A percentile compares a stretch with the other conserved stretches of the same genome.
Conservation (phyloP, 2,797 vertebrate species). For the Fratercula arctica region DNA sequence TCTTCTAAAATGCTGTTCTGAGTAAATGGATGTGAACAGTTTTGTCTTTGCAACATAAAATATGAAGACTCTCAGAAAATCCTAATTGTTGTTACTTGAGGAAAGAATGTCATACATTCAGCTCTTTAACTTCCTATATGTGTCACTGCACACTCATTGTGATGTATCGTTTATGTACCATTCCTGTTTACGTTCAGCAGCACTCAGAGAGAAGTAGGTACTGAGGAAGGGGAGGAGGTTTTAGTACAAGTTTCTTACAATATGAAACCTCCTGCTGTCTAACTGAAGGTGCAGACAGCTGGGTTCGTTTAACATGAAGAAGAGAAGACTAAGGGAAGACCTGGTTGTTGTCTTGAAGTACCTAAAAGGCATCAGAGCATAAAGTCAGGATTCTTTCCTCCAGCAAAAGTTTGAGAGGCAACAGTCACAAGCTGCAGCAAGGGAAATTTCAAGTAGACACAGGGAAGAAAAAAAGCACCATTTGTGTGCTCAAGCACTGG, state of each 20-base stretch:
- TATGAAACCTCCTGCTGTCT: neutral
- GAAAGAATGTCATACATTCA: neutral
- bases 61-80: neutral
- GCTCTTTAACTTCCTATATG: neutral
- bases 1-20: neutral
- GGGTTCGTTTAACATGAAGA: neutral
- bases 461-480: neutral
- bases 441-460: neutral
- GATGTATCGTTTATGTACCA: neutral
- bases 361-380: neutral
- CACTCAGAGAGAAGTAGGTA: neutral
- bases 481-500: neutral
- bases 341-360: neutral
- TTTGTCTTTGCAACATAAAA: neutral
- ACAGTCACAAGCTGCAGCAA: neutral
- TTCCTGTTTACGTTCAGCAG: neutral
- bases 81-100: neutral
- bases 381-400: neutral
- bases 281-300: neutral
- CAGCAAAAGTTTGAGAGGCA: neutral
- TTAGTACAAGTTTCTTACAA: neutral
- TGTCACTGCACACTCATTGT: neutral
- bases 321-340: neutral
- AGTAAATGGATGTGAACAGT: constrained; percentile 1
- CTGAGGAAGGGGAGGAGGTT: neutral